Conservation (phyloP, 1,140 invertebrate genomes). For the Dolichoris vasculosae region DNA sequence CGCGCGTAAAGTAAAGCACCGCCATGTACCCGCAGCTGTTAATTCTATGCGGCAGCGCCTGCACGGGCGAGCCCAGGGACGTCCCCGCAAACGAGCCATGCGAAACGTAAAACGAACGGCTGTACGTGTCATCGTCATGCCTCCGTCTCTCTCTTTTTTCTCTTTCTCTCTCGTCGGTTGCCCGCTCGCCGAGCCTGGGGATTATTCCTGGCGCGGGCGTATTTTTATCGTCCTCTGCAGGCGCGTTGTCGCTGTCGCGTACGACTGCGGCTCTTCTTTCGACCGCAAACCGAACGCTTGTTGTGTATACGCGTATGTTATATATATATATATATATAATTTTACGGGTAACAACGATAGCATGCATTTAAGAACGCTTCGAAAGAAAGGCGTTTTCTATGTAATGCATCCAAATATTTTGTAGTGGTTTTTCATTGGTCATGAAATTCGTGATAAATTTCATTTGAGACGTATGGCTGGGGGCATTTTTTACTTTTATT, state of each 20-base stretch:
- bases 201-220: slow-evolving; percentile 51
- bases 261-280: slow-evolving; percentile 39
- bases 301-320: background rate
- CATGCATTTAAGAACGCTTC: background rate
- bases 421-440: slow-evolving; percentile 16
- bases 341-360: background rate
- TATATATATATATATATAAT: too few relatives aligned
- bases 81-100: slow-evolving; percentile 38
- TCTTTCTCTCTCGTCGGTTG: background rate
- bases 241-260: background rate
- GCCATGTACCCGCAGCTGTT: slow-evolving; percentile 24
- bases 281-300: slow-evolving; percentile 3
- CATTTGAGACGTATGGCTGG: background rate
- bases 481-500: background rate
- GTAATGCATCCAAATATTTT: slow-evolving; percentile 19
- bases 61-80: slow-evolving; percentile 7
- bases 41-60: slow-evolving; percentile 28
- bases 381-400: background rate
- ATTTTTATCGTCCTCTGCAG: slow-evolving; percentile 48
- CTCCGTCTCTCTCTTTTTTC: background rate
- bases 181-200: slow-evolving; percentile 28
- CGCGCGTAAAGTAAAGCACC: background rate
- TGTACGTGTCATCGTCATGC: background rate
- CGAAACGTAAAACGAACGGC: slow-evolving; percentile 18
- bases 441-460: background rate